Conservation (phyloP, 2,888 invertebrate species). For the Tiphia femorata region DNA sequence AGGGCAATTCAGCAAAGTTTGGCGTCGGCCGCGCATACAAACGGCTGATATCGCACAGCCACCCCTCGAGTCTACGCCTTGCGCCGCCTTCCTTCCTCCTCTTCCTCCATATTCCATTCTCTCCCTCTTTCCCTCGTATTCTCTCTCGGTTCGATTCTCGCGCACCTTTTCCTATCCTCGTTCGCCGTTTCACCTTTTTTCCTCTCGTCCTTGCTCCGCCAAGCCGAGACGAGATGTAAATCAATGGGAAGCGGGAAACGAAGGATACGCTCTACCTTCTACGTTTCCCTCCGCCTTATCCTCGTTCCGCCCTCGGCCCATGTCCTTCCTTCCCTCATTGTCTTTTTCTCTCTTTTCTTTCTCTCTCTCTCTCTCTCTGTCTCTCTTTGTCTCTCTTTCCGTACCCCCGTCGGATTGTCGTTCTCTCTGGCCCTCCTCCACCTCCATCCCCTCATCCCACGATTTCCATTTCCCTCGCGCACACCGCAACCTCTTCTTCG, state of each 20-base stretch:
- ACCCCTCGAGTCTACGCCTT: conserved; percentile 17
- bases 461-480: too few relatives aligned
- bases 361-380: conserved; percentile 15
- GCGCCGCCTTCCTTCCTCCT: conserved; percentile 22
- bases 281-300: conserved; percentile 25
- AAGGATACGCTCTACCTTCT: conserved; percentile 52
- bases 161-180: neutral
- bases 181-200: conserved; percentile 17
- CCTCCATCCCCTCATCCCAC: too few relatives aligned
- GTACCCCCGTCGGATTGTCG: too few relatives aligned
- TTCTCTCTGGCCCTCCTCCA: conserved; percentile 17
- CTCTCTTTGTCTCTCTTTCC: too few relatives aligned
- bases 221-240: conserved; percentile 67
- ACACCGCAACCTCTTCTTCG: too few relatives aligned
- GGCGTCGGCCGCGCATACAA: conserved; percentile 67
- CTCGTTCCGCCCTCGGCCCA: conserved; percentile 13
- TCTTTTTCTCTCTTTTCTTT: conserved; percentile 24
- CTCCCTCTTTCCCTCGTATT: neutral
- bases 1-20: conserved; percentile 68
- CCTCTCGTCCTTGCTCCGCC: conserved; percentile 39
- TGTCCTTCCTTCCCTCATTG: conserved; percentile 27
- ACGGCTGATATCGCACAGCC: conserved; percentile 64
- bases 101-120: conserved; percentile 26
- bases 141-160: neutral
- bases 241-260: conserved; percentile 62